Evolutionary conservation across 1,140 invertebrate genomes (phyloP), one percentile per base, ranked within the genome.

Genomic region (Lepidurus couesii): DNA sequence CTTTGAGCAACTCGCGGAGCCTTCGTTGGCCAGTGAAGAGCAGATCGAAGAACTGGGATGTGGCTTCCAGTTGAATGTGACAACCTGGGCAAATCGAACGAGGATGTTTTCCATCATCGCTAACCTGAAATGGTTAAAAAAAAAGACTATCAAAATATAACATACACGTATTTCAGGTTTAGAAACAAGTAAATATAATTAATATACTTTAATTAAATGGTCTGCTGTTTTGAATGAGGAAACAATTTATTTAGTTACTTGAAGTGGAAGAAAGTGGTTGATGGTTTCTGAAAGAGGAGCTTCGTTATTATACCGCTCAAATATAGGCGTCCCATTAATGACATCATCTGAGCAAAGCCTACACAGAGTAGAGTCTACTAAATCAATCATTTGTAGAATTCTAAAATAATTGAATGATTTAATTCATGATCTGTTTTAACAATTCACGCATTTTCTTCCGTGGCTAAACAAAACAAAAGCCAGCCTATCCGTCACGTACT

Each of bases 21-120:
- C 88, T 89, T 16, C 80, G 86, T 82, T 92, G 91, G 7, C 91
- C 91, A 82, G 88, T 87, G 45, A 91, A 87, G 80, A 92, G 87
- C 10, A 91, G 84, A 76, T 91, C 89, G 81, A 92, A 88, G 85
- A 92, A 92, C 82, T 91, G 89, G 73, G 89, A 88, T 42, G 90
- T 91, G 16, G 91, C 87, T 82, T 92, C 90, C 80, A 92, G 81
- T 82, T 92, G 91, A 79, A 92, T 91, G 80, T 91, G 90, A 82
- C 91, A 92, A 24, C 90, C 91, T 7, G 91, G 91, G 83, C 91
- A 92, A 81, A 92, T 91, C 16, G 89, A 90, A 53, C 88, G 85
- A n/a, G 91, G 91, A 80, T 90, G 84, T 82, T 89, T 89, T 13
- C 89, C 90, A 87, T 92, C 90, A 84, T 91, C 88, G 79, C 84